These are phyloP conservation scores for Phaenicophaeus curvirostris DNA, from an alignment of 2,797 vertebrate genomes.

Conservation along the genomic window DNA sequence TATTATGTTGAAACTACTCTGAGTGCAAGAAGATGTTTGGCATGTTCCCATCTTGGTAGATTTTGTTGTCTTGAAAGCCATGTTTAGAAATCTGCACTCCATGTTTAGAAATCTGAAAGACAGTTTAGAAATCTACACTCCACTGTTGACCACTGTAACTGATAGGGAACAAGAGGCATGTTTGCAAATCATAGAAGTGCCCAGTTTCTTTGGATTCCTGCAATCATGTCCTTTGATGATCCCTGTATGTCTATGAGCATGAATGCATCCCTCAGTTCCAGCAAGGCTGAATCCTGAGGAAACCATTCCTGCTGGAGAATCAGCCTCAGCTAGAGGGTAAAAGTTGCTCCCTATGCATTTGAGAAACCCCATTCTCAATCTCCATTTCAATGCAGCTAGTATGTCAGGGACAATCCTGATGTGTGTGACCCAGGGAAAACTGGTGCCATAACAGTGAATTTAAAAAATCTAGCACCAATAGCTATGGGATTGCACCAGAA, in stretches of 20 bases:
- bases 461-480: not conserved
- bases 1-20: not conserved
- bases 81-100: not conserved
- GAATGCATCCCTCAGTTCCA: not conserved
- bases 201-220: not conserved
- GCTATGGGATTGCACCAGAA: not conserved
- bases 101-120: not conserved
- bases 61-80: not conserved
- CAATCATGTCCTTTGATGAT: not conserved
- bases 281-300: not conserved
- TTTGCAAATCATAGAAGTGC: not conserved
- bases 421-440: not conserved
- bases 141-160: not conserved
- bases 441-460: not conserved
- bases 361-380: not conserved
- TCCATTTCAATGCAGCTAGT: not conserved
- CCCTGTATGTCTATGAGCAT: not conserved
- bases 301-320: not conserved
- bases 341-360: not conserved
- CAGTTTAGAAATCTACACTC: not conserved
- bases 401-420: not conserved
- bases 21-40: not conserved
- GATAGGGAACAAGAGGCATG: not conserved
- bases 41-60: not conserved
- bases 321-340: not conserved